These are phyloP conservation scores for Elaphurus davidianus DNA, from an alignment of 2,113 vertebrate genomes.

Conservation along the genomic window DNA sequence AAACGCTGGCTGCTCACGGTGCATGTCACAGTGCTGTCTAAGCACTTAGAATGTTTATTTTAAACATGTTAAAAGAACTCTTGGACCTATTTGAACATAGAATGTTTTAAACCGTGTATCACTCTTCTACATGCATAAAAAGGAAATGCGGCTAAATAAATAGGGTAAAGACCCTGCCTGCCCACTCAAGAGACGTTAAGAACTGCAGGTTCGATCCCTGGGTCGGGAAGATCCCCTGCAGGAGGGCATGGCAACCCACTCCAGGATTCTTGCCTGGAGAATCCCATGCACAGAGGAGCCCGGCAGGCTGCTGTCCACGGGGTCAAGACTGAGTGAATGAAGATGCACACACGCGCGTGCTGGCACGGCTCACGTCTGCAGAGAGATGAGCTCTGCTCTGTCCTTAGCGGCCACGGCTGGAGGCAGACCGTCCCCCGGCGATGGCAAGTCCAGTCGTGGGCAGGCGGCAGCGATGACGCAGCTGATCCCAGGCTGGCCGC, in stretches of 20 bases:
- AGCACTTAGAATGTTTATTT: neutral
- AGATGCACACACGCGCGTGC: neutral
- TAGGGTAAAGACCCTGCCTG: neutral
- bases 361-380: neutral
- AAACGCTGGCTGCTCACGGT: rapidly evolving
- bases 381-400: neutral
- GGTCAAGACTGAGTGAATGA: neutral
- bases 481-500: neutral
- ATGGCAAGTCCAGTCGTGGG: neutral
- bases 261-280: neutral
- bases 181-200: rapidly evolving
- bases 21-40: neutral
- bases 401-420: neutral
- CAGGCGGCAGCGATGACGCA: neutral
- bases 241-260: neutral
- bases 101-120: neutral
- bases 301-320: neutral
- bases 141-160: neutral
- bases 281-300: neutral
- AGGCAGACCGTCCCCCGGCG: neutral
- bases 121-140: neutral
- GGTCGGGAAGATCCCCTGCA: neutral
- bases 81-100: neutral
- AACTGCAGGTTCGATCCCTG: neutral
- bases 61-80: neutral